phyloP scores from a whole-genome alignment of 2,797 vertebrate species.

The Lemur catta region DNA sequence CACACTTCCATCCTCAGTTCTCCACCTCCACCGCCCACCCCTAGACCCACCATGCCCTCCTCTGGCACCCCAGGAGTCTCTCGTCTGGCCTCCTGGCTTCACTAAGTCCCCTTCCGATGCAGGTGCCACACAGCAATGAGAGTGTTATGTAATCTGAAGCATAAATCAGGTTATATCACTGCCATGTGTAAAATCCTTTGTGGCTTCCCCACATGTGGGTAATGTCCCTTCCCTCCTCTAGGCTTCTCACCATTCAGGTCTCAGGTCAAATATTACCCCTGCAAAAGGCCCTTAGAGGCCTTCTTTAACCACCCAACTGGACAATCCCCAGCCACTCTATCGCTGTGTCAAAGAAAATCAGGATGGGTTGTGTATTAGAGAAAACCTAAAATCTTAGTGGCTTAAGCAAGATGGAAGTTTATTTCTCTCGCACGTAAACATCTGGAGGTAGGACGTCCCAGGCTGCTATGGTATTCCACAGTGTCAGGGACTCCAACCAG shows the following conservation, averaged over 20 bases:
- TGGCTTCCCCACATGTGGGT: neutral
- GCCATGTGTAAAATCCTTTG: neutral
- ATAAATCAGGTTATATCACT: neutral
- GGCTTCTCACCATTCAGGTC: neutral
- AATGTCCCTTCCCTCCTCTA: neutral
- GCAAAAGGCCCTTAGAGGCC: neutral
- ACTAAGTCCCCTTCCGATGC: neutral
- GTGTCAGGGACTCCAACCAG: neutral
- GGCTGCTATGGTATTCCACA: neutral
- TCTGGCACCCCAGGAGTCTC: neutral
- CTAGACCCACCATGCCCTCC: rapidly evolving
- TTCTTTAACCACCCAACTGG: neutral
- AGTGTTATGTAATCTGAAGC: neutral
- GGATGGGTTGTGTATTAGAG: neutral
- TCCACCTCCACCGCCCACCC: neutral
- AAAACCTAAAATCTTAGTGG: neutral
- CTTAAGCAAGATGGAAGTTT: neutral
- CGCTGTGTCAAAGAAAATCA: neutral
- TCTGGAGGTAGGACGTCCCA: neutral
- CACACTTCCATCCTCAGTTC: neutral
- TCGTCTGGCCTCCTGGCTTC: neutral
- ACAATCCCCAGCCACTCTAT: neutral
- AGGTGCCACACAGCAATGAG: neutral
- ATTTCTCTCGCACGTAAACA: neutral
- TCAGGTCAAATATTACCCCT: neutral